A percentile compares a stretch with the other conserved stretches of the same genome.
phyloP scores from a whole-genome alignment of 1,140 invertebrate species.

The Drosophila pachea region DNA sequence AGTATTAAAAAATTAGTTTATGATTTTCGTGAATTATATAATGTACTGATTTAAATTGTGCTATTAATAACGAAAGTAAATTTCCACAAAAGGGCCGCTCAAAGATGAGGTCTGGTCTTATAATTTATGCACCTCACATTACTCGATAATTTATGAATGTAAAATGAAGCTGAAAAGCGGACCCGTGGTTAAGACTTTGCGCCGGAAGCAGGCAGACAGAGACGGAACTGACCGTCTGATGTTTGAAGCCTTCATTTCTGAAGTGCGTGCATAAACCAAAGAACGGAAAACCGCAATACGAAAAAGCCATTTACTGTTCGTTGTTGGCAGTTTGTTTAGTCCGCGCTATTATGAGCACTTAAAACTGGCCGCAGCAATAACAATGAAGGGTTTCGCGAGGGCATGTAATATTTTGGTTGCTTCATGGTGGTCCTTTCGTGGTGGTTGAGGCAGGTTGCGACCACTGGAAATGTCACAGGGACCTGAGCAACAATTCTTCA shows the following conservation, averaged over 20 bases:
- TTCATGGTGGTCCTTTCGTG: slow-evolving; percentile 51
- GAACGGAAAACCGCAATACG: slow-evolving; percentile 61
- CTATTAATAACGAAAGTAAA: slow-evolving; percentile 26
- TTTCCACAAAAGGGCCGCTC: slow-evolving; percentile 7
- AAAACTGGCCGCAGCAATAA: slow-evolving; percentile 37
- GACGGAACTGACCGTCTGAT: slow-evolving; percentile 24
- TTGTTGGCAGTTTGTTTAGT: slow-evolving; percentile 32
- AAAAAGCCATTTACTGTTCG: slow-evolving; percentile 65
- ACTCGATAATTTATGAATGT: slow-evolving; percentile 63
- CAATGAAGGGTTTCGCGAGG: slow-evolving; percentile 16
- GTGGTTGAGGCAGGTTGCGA: slow-evolving; percentile 31
- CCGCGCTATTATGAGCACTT: slow-evolving; percentile 49
- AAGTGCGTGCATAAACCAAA: slow-evolving; percentile 8
- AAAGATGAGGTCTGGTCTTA: slow-evolving; percentile 4
- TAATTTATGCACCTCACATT: slow-evolving; percentile 58
- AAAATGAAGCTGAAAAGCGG: slow-evolving; percentile 50
- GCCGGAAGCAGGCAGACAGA: slow-evolving; percentile 51
- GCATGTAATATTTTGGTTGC: slow-evolving; percentile 41
- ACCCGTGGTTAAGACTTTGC: slow-evolving; percentile 39
- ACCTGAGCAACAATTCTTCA: slow-evolving; percentile 71
- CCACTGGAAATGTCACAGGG: slow-evolving; percentile 53
- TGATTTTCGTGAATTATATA: too few relatives aligned
- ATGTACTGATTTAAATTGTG: slow-evolving; percentile 16
- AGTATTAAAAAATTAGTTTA: background rate
- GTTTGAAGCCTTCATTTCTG: slow-evolving; percentile 34